Evolutionary conservation across 2,797 vertebrate genomes (phyloP), one percentile per base, ranked within the genome.

Genomic region (Arctocebus calabarensis): DNA sequence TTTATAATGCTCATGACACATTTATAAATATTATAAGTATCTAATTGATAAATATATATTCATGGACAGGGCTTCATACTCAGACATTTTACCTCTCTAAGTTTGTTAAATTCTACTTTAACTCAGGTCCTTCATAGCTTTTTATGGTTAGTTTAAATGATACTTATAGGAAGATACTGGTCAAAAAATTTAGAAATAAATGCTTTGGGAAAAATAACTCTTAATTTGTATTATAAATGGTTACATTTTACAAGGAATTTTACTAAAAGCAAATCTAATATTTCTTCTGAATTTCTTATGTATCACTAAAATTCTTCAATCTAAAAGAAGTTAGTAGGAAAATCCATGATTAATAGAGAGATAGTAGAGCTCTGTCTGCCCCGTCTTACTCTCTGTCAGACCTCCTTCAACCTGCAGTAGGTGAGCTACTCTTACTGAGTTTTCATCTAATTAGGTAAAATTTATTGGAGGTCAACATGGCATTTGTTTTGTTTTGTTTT

Each of bases 91-190:
- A 92, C 62, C 78, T 73, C 45, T 93, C 87, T 20, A 0, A 84
- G 84, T 94, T 96, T 91, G 29, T 81, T 73, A 90, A 87, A 82
- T 84, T 94, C 55, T 83, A 25, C 64, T 78, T 94, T 59, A 57
- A 71, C 62, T 79, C 27, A 55, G 55, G 59, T 87, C 77, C 87
- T 95, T 75, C 40, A 40, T 61, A 78, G 61, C 91, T 89, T 74
- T 25, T 62, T 48, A 37, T 88, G 82, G 70, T 71, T 66, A 86
- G 57, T 78, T 96, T 94, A 84, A 94, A 52, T 78, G 43, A 84
- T 27, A 74, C n/a, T 81, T 84, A 85, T 45, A 94, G 27, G 27
- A 83, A 82, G 43, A 40, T 3, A 45, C 77, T 78, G 40, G 43
- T 27, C 57, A 74, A 92, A 82, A 37, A 40, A 59, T n/a, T 16